A percentile compares a stretch with the other conserved stretches of the same genome.
Evolutionary conservation across 2,113 vertebrate genomes (phyloP).

Genomic region (Eulacestoma nigropectus): DNA sequence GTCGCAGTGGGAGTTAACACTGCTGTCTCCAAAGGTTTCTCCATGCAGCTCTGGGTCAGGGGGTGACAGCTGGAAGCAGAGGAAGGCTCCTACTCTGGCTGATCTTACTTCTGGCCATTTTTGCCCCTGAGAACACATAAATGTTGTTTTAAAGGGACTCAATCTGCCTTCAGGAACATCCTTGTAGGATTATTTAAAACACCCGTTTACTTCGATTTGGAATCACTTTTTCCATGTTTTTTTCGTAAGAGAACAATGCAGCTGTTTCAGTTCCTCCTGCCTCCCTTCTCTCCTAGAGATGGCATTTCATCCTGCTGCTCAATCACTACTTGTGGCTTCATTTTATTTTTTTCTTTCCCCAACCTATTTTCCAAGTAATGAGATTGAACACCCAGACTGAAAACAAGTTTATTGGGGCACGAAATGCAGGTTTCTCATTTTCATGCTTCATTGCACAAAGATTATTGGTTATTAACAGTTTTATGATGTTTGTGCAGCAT

Average conservation of each 20-base stretch:
- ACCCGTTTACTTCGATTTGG: background rate
- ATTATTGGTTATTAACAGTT: background rate
- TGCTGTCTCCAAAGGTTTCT: background rate
- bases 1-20: background rate
- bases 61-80: background rate
- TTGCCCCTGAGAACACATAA: background rate
- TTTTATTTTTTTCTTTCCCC: background rate
- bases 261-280: background rate
- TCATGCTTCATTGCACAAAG: background rate
- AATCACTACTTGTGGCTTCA: background rate
- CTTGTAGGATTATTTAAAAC: background rate
- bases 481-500: background rate
- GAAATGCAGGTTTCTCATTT: slow-evolving; percentile 13
- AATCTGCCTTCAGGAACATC: background rate
- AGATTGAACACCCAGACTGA: background rate
- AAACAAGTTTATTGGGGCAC: slow-evolving; percentile 13
- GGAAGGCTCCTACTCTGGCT: background rate
- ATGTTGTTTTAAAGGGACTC: background rate
- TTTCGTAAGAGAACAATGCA: background rate
- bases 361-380: background rate
- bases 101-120: background rate
- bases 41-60: background rate
- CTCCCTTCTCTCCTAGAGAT: background rate
- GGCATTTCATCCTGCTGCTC: background rate
- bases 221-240: background rate